These are phyloP conservation scores for Lepidocyrtinus sp. DNA, from an alignment of 2,888 invertebrate species.

Conservation along the genomic window DNA sequence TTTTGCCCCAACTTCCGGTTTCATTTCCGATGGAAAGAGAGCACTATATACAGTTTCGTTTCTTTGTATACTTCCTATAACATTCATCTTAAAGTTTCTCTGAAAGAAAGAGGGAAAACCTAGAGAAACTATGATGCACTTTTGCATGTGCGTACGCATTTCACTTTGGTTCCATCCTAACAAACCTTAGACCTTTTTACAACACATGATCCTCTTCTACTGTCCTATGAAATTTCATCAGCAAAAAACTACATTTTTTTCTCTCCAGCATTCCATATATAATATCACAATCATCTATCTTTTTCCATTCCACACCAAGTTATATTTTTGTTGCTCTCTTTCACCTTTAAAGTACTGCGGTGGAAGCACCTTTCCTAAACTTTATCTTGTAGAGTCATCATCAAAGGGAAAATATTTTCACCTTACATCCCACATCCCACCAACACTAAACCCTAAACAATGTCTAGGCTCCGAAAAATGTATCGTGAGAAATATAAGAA, in stretches of 20 bases:
- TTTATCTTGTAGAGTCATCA: background rate
- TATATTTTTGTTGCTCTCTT: background rate
- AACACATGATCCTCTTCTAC: conserved; percentile 8
- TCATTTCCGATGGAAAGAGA: conserved; percentile 53
- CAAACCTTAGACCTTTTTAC: conserved; percentile 10
- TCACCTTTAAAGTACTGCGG: too few relatives aligned
- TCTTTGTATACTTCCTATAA: background rate
- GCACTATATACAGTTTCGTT: background rate
- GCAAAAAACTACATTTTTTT: too few relatives aligned
- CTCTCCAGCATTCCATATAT: conserved; percentile 18
- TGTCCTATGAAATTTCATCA: conserved; percentile 11
- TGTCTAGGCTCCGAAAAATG: background rate
- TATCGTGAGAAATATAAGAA: background rate
- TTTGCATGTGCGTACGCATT: conserved; percentile 49
- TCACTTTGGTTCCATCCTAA: conserved; percentile 38
- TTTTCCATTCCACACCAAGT: conserved; percentile 7
- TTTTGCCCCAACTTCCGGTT: conserved; percentile 57
- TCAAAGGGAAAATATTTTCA: background rate
- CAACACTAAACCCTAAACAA: background rate
- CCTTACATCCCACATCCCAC: background rate
- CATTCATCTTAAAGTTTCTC: background rate
- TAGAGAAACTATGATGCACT: background rate
- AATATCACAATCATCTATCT: too few relatives aligned
- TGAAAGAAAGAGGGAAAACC: background rate
- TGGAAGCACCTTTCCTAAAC: too few relatives aligned